Percentiles rank a stretch among this genome's conserved stretches.
phyloP scores from a whole-genome alignment of 2,797 vertebrate species.

The Poeciliopsis gracilis region DNA sequence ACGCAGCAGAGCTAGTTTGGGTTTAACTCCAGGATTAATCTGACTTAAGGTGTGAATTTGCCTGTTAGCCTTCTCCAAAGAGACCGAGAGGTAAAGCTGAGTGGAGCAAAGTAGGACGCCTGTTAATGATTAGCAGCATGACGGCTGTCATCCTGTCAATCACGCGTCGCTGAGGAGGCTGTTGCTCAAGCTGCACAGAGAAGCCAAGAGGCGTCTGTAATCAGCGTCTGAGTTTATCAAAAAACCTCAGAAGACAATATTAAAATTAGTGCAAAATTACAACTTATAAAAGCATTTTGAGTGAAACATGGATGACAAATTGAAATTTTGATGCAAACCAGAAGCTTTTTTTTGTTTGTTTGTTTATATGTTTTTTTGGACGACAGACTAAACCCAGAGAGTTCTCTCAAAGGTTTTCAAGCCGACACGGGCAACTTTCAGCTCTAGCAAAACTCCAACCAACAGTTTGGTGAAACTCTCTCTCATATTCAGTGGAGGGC shows the following conservation, averaged over 20 bases:
- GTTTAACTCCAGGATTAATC: constrained; percentile 53
- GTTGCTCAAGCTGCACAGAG: neutral
- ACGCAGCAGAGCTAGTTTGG: constrained; percentile 42
- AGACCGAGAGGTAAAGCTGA: constrained; percentile 20
- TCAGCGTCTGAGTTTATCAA: neutral
- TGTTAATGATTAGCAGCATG: constrained; percentile 44
- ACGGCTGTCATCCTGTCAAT: constrained; percentile 45
- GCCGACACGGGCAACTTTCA: neutral
- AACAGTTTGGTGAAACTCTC: neutral
- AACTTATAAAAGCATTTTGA: neutral
- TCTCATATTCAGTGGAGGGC: too few species aligned
- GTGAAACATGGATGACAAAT: neutral
- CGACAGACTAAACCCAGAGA: neutral
- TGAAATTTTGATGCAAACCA: neutral
- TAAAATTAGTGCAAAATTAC: neutral
- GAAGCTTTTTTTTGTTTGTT: neutral
- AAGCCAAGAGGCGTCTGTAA: neutral
- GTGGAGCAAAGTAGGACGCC: constrained; percentile 32
- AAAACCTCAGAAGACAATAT: too few species aligned
- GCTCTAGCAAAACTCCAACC: neutral
- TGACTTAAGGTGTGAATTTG: constrained; percentile 46
- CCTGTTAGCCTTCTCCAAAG: constrained; percentile 37
- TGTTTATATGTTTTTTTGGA: too few species aligned
- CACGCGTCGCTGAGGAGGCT: constrained; percentile 27
- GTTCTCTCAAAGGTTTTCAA: neutral